Base-by-base conservation (phyloP, 2,113 vertebrate genomes). In the Gavialis gangeticus region DNA sequence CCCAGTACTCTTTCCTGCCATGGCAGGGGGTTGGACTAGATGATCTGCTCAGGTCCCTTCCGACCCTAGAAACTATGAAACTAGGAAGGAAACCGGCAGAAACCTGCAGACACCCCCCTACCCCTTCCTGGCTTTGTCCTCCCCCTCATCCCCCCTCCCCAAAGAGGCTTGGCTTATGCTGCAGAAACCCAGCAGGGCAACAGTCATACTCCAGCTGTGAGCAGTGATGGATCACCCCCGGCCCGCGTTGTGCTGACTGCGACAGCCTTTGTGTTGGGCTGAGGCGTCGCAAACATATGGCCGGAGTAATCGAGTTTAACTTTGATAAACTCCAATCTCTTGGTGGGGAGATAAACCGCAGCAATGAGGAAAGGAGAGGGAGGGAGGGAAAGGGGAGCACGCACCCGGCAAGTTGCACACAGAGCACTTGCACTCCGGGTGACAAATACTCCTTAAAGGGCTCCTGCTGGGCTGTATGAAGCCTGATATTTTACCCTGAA, bases 281-380 rank as follows among this genome's bases (percentile, higher is more conserved):
- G 71, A 66, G 18, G 25, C 60, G 62, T 82, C 2, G 3, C 92
- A 96, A 94, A 96, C 82, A 93, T 94, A 96, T 92, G 96, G 84
- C 90, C 66, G 66, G 91, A 24, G 18, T 92, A 96, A 97, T 82
- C 85, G 93, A 94, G 91, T 88, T 84, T 18, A 91, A 90, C 92
- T 5, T 15, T 95, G 95, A 97, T 95, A 96, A 96, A 97, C 96
- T 95, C 91, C 27, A 2, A 79, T 89, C 92, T 90, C 83, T 89
- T 83, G 81, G 17, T 22, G 22, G 12, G 92, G 60, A 93, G 94
- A 95, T 92, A 87, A 93, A 88, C 2, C 57, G 46, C 46, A 64
- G 57, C 79, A 56, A 75, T 64, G 46, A 12, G 46, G 24, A 30
- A 59, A 59, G 1, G 28, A 71, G 82, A 75, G 46, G 54, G 78